Base-by-base conservation (phyloP, 2,888 invertebrate genomes). In the Thymelicus lineola region DNA sequence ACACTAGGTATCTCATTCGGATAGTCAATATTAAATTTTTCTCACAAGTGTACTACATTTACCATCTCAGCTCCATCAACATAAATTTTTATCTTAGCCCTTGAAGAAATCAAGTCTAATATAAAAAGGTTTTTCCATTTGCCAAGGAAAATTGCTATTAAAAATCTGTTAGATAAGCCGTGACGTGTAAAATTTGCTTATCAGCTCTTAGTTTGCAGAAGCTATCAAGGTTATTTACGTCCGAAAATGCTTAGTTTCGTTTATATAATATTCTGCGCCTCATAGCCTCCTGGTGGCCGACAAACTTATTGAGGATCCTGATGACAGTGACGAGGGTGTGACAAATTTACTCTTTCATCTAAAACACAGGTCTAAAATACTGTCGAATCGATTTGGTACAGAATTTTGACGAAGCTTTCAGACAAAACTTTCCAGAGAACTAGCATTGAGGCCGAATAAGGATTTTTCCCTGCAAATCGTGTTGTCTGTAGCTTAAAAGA, bases 311-410 rank as follows among this genome's bases (percentile, higher is more conserved):
- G 68, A 62, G 48, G 17, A 14, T 20, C 17, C 28, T 15, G 35
- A 46, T 68, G 68, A 62, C 68, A 68, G 17, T 68, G 68, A 68
- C 57, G 57, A 68, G 62, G 62, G 57, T 46, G 53, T 50, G 53
- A 60, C 50, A 68, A 68, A 68, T 68, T 68, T 62, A 45, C 68
- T 55, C 36, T 60, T 60, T 57, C 53, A 28, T 55, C 55, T 55
- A 60, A 55, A 57, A n/a, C n/a, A n/a, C n/a, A n/a, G n/a, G 36
- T 55, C 55, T 55, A 60, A 55, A 57, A 17, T 17, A 45, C 65
- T 61, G 61, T 61, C 53, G 1, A 17, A 7, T 15, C 48, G 48
- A 7, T 50, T 17, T 6, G 15, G 7, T 17, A 9, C 48, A 17
- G 15, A n/a, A 50, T 50, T 50, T 7, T 50, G 48, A 12, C 17